A percentile compares a stretch with the other conserved stretches of the same genome.
These are phyloP conservation scores for Rotaria sp. DNA, from an alignment of 2,888 invertebrate species.

Conservation along the genomic window DNA sequence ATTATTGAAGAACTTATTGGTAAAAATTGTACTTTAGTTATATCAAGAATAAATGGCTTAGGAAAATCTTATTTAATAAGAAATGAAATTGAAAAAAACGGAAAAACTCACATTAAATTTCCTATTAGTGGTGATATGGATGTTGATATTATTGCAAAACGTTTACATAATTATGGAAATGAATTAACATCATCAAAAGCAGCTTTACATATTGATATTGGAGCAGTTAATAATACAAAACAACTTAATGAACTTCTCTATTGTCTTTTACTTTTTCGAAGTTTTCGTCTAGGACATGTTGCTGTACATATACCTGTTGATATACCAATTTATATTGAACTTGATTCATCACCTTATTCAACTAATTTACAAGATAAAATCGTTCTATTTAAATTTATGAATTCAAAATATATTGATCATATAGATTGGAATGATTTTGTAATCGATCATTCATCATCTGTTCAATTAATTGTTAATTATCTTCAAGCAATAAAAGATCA, in stretches of 20 bases:
- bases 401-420: background rate
- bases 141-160: background rate
- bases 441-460: background rate
- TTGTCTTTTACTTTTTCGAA: conserved; percentile 15
- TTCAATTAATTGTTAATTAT: background rate
- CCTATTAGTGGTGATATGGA: conserved; percentile 7
- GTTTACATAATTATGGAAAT: background rate
- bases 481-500: background rate
- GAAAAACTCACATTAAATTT: background rate
- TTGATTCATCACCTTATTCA: background rate
- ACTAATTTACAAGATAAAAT: background rate
- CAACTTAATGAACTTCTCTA: background rate
- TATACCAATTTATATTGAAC: conserved; percentile 3
- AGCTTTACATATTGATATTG: conserved; percentile 27
- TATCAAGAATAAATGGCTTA: background rate
- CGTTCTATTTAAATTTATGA: background rate
- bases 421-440: background rate
- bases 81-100: background rate
- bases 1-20: background rate
- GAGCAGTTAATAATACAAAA: background rate
- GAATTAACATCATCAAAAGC: background rate
- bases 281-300: background rate
- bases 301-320: background rate
- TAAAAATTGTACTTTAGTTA: conserved; percentile 14
- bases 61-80: background rate